These are phyloP conservation scores for Pogonocherus hispidulus DNA, from an alignment of 2,888 invertebrate species.

Conservation along the genomic window DNA sequence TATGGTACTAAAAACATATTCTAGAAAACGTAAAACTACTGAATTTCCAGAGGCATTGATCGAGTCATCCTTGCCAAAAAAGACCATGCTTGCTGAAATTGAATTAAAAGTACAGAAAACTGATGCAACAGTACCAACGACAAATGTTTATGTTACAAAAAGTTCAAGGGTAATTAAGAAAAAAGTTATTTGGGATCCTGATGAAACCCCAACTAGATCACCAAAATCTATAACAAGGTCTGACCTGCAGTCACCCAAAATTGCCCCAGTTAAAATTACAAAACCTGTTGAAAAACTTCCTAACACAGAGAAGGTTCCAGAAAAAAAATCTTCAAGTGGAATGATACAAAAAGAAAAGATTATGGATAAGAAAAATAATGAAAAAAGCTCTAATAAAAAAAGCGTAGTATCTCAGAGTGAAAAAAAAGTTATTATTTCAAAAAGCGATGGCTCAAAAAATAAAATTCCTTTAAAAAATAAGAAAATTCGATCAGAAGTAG, in stretches of 20 bases:
- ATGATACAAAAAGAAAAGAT: constrained; percentile 23
- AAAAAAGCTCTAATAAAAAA: constrained; percentile 40
- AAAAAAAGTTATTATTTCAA: constrained; percentile 32
- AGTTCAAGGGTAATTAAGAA: constrained; percentile 76
- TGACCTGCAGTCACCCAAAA: constrained; percentile 10
- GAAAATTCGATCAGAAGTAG: constrained; percentile 76
- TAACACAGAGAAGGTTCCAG: constrained; percentile 31
- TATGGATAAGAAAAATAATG: constrained; percentile 43
- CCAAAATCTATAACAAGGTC: constrained; percentile 14
- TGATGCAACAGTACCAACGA: constrained; percentile 47
- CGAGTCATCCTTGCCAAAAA: constrained; percentile 36
- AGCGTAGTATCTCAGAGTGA: neutral
- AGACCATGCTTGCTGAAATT: constrained; percentile 5
- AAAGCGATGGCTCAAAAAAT: constrained; percentile 25
- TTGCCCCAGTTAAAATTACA: constrained; percentile 26
- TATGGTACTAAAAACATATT: constrained; percentile 64
- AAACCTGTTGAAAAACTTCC: constrained; percentile 38
- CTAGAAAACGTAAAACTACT: constrained; percentile 63
- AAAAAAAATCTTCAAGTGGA: constrained; percentile 36
- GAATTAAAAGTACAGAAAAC: constrained; percentile 34
- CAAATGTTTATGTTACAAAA: constrained; percentile 64
- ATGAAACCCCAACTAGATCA: constrained; percentile 66
- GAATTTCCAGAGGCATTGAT: constrained; percentile 46
- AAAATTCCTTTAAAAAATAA: constrained; percentile 45
- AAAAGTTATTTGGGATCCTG: constrained; percentile 83